Base-by-base conservation (phyloP, 2,797 vertebrate genomes). In the Ctenosaura bakeri region DNA sequence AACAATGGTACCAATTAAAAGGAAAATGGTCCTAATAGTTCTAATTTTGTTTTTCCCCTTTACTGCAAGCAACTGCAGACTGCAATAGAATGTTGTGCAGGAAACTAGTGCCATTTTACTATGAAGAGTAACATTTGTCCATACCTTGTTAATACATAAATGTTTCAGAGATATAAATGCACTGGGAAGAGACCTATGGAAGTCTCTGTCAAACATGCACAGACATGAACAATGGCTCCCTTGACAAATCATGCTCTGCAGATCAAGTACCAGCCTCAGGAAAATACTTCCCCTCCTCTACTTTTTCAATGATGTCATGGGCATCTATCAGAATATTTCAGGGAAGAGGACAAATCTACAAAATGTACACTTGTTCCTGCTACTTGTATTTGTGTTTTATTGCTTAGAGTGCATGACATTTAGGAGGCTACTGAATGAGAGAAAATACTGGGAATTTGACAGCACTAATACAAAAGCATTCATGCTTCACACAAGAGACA, bases 41-140 rank as follows among this genome's bases (percentile, higher is more conserved):
- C 54, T 24, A 69, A 80, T 66, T 88, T 20, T 79, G 22, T 50
- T 90, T 89, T 82, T 38, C 85, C 77, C 79, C 89, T 94, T 83
- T 92, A 94, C 69, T 0, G 1, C 7, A 9, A 91, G 8, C 32
- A 88, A 89, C 3, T 83, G 12, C 18, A 77, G n/a, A 22, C 1
- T 13, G 62, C 69, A 92, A 94, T 22, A 38, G 0, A 86, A 79
- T 90, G 93, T 94, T 78, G 89, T 92, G 92, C 16, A 90, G 94
- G 88, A 91, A 82, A 22, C n/a, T 92, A 85, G 92, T 79, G 78
- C 88, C 6, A 93, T 95, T 93, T 95, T 95, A 94, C 91, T 87
- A 0, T 2, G 46, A 74, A 59, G 59, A 83, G 50, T 92, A 87
- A 88, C 88, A 91, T 26, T 14, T 80, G 73, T 83, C 59, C 81